phyloP scores from a whole-genome alignment of 92 coral and sea anemone genomes.

The Palythoa grandis region DNA sequence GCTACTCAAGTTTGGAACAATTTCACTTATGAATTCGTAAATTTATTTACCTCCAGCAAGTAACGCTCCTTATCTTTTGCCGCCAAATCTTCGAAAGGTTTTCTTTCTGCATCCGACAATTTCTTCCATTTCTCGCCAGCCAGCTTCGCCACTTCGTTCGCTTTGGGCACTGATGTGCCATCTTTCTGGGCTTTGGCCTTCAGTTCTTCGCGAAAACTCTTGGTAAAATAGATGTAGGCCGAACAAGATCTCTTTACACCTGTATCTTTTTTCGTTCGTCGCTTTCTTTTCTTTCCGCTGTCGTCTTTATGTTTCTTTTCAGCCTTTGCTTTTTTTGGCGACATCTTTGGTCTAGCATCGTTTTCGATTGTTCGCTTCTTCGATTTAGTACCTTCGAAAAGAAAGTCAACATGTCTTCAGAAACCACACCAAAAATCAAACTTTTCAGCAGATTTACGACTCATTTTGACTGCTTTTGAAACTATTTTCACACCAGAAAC shows the following conservation, averaged over 20 bases:
- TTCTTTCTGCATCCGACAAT: constrained; percentile 71
- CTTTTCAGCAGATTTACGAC: constrained; percentile 51
- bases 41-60: constrained; percentile 72
- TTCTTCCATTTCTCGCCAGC: constrained; percentile 89
- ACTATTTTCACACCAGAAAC: constrained; percentile 15
- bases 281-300: constrained; percentile 49
- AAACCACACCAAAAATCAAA: constrained; percentile 55
- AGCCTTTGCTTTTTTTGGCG: constrained; percentile 81
- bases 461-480: constrained; percentile 38
- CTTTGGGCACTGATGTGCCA: constrained; percentile 78
- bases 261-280: constrained; percentile 62
- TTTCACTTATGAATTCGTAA: constrained; percentile 18
- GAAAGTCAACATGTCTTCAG: constrained; percentile 74
- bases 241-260: constrained; percentile 86
- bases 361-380: constrained; percentile 88
- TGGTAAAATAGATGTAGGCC: constrained; percentile 91
- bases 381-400: constrained; percentile 77
- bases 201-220: constrained; percentile 77
- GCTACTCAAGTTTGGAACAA: constrained; percentile 9
- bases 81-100: constrained; percentile 70
- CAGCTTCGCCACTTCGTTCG: constrained; percentile 94
- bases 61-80: constrained; percentile 76
- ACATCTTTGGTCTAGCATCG: constrained; percentile 54
- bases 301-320: constrained; percentile 59
- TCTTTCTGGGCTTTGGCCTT: constrained; percentile 73